These are phyloP conservation scores for Ochlodes sylvanus DNA, from an alignment of 2,888 invertebrate species.

Conservation along the genomic window DNA sequence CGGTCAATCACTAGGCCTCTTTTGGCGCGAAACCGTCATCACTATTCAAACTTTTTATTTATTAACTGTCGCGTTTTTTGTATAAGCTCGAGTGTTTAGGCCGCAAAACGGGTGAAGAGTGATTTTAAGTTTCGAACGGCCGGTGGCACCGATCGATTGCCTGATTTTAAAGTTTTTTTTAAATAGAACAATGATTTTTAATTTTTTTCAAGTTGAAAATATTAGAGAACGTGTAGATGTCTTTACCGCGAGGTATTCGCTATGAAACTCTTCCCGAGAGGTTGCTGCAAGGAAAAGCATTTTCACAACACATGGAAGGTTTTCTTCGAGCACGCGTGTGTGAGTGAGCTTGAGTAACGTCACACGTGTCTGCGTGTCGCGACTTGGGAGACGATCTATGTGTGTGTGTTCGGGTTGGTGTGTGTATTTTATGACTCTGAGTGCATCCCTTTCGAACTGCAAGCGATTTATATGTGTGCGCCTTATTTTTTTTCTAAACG, in stretches of 20 bases:
- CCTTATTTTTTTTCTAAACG: slow-evolving; percentile 82
- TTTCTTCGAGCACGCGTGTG: slow-evolving; percentile 74
- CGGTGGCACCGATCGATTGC: slow-evolving; percentile 69
- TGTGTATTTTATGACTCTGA: slow-evolving; percentile 83
- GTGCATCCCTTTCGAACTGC: slow-evolving; percentile 85
- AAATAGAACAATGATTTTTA: slow-evolving; percentile 34
- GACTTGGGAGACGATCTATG: slow-evolving; percentile 56
- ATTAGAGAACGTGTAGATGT: slow-evolving; percentile 74
- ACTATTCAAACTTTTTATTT: slow-evolving; percentile 36
- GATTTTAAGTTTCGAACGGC: slow-evolving; percentile 60
- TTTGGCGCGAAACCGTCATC: slow-evolving; percentile 58
- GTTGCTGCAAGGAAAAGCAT: slow-evolving; percentile 85
- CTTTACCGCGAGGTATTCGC: slow-evolving; percentile 86
- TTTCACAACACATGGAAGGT: slow-evolving; percentile 80
- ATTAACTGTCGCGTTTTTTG: slow-evolving; percentile 31
- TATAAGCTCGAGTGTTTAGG: slow-evolving; percentile 52
- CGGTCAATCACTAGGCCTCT: slow-evolving; percentile 54
- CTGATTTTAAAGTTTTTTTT: slow-evolving; percentile 40
- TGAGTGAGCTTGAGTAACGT: slow-evolving; percentile 58
- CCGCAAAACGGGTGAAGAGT: slow-evolving; percentile 73
- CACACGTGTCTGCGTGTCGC: slow-evolving; percentile 62
- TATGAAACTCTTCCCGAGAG: slow-evolving; percentile 85
- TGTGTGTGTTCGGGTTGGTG: slow-evolving; percentile 52
- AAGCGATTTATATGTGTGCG: slow-evolving; percentile 83
- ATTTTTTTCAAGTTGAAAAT: slow-evolving; percentile 52